A percentile compares a stretch with the other conserved stretches of the same genome.
These are phyloP conservation scores for Melanogrammus aeglefinus DNA, from an alignment of 2,797 vertebrate species.

Conservation along the genomic window DNA sequence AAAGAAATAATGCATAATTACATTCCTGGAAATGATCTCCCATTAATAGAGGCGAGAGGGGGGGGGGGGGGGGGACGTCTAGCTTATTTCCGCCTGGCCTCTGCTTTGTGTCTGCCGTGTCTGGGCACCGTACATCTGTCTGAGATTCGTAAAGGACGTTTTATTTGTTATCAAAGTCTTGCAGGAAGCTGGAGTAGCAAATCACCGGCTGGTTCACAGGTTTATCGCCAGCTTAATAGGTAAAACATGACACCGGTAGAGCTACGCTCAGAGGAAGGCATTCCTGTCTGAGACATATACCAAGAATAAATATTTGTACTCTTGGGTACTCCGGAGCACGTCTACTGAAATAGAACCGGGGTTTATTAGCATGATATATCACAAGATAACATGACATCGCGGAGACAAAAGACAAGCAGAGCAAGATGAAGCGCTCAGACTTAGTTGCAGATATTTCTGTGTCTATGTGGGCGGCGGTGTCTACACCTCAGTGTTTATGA, in stretches of 20 bases:
- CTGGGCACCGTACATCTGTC: slow-evolving; percentile 27
- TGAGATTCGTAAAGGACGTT: slow-evolving; percentile 37
- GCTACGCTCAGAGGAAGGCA: slow-evolving; percentile 20
- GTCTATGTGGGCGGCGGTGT: slow-evolving; percentile 56
- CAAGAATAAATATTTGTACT: slow-evolving; percentile 17
- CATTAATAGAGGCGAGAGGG: slow-evolving; percentile 25
- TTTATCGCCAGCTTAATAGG: slow-evolving; percentile 23
- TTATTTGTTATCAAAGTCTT: slow-evolving; percentile 28
- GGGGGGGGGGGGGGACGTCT: slow-evolving; percentile 27
- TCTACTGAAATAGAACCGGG: slow-evolving; percentile 27
- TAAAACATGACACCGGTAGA: slow-evolving; percentile 12
- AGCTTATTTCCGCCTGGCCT: slow-evolving; percentile 28
- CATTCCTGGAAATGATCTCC: slow-evolving; percentile 27
- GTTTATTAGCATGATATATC: slow-evolving; percentile 18
- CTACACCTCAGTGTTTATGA: slow-evolving; percentile 65
- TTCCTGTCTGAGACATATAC: not conserved
- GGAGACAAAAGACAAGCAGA: slow-evolving; percentile 35
- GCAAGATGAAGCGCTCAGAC: slow-evolving; percentile 24
- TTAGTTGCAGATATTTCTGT: slow-evolving; percentile 52
- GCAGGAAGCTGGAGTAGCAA: slow-evolving; percentile 32
- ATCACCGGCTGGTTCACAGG: not conserved
- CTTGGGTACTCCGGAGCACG: slow-evolving; percentile 8
- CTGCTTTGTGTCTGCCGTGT: slow-evolving; percentile 15
- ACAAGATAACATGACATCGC: slow-evolving; percentile 30
- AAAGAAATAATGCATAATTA: slow-evolving; percentile 51